phyloP scores from a whole-genome alignment of 2,888 invertebrate genomes.

The Campopleginae sp. region DNA sequence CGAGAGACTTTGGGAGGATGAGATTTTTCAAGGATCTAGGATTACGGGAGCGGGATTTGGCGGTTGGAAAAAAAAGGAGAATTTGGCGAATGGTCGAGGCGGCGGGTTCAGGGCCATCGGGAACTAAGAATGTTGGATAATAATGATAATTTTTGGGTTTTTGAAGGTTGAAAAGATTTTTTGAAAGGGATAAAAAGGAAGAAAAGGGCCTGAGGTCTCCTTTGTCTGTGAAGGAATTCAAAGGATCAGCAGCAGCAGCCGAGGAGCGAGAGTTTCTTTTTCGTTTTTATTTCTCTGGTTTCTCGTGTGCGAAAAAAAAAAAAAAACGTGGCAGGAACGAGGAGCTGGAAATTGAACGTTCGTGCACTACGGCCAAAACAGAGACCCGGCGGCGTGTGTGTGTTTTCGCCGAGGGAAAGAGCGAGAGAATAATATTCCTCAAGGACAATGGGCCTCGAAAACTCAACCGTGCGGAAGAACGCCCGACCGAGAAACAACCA shows the following conservation, averaged over 20 bases:
- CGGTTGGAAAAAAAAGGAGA: background rate
- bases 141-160: slow-evolving; percentile 31
- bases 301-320: slow-evolving; percentile 67
- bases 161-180: slow-evolving; percentile 35
- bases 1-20: background rate
- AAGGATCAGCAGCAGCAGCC: slow-evolving; percentile 63
- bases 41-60: background rate
- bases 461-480: slow-evolving; percentile 68
- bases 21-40: background rate
- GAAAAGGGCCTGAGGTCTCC: slow-evolving; percentile 54
- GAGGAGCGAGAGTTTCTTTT: slow-evolving; percentile 16
- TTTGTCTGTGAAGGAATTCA: slow-evolving; percentile 64
- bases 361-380: slow-evolving; percentile 53
- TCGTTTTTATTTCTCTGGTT: slow-evolving; percentile 22
- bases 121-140: background rate
- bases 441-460: slow-evolving; percentile 70
- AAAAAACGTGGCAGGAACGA: slow-evolving; percentile 56
- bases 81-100: background rate
- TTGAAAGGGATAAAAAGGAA: slow-evolving; percentile 41
- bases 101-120: background rate
- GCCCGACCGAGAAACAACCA: slow-evolving; percentile 19
- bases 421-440: slow-evolving; percentile 41
- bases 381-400: slow-evolving; percentile 7
- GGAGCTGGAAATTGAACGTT: slow-evolving; percentile 52
- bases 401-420: slow-evolving; percentile 25